Base-by-base conservation (phyloP, 2,888 invertebrate species). In the Chrysolina americana region DNA sequence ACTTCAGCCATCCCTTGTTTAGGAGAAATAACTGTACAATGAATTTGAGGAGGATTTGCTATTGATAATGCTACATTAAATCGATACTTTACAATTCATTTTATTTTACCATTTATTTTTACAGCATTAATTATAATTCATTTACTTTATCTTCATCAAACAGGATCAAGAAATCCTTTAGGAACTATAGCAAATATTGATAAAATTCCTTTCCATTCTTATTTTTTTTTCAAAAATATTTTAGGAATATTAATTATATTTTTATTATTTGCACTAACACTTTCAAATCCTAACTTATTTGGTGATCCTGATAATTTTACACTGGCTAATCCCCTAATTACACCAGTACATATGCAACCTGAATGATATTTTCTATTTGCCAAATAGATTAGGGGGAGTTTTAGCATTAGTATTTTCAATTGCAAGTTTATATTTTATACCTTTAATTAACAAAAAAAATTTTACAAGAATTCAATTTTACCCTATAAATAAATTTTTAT, bases 331-430 rank as follows among this genome's bases (percentile, higher is more conserved):
- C 91, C 92, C 0, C 83, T 93, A 89, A 89, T 92, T 17, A 94
- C 94, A 0, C 94, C 94, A 0, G 86, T 91, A 9, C 94, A 94
- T 85, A 95, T 95, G 89, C 93, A 95, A 91, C 94, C 94, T 41
- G 95, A 95, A 91, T 95, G 94, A 92, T 95, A 95, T 87, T 95
- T 95, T 83, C 87, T 95, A 89, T 95, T 94, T 90, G 94, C 94
- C 94, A 8, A 94, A 93, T 89, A 94, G 95, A 91, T 85, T 94
- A 89, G 94, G 94, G 69, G 94, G 94, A 77, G 94, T 94, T 64
- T 88, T 94, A 83, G 92, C 92, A 0, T 83, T 94, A 89, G 77
- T 92, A 0, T 81, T 92, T 86, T 93, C 93, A 76, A 93, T 94
- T 89, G 84, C 91, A 83, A 92, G 94, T 88, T 88, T 94, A 88